These are phyloP conservation scores for Orchesellides sinensis DNA, from an alignment of 2,888 invertebrate species.

Conservation along the genomic window DNA sequence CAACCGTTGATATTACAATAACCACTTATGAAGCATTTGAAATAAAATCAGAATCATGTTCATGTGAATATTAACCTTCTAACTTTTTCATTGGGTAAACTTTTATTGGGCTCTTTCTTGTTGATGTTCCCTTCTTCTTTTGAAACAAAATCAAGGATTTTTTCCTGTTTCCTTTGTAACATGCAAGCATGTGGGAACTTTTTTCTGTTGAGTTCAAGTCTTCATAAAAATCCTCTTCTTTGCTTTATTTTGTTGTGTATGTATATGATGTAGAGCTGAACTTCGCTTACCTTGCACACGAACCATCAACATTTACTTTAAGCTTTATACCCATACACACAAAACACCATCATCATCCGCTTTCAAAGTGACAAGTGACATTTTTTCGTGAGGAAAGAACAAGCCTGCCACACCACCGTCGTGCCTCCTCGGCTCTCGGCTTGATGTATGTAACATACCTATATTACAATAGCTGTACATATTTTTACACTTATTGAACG, in stretches of 20 bases:
- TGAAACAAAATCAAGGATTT: no score
- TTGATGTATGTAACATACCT: neutral
- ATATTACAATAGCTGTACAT: neutral
- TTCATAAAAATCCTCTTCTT: neutral
- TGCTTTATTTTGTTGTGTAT: no score
- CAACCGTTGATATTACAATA: no score
- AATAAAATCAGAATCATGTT: conserved; percentile 41
- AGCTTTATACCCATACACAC: neutral
- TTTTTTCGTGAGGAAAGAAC: conserved; percentile 31
- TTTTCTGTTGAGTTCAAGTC: neutral
- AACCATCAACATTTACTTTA: no score
- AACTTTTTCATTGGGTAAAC: conserved; percentile 13
- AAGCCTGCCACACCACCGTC: neutral
- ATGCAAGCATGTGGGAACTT: neutral
- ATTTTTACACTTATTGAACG: neutral
- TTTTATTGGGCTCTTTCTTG: no score
- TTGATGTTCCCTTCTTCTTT: no score
- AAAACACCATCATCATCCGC: conserved; percentile 9
- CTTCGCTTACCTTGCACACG: no score
- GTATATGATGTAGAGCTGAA: no score
- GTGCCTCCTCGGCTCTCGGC: conserved; percentile 14
- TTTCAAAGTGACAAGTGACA: conserved; percentile 52
- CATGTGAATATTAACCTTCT: conserved; percentile 46
- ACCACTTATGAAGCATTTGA: no score
- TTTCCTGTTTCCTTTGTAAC: neutral